Evolutionary conservation across 2,888 invertebrate species (phyloP), one percentile per base, ranked within the genome.

Genomic region (Brachynemurus nebulosus): DNA sequence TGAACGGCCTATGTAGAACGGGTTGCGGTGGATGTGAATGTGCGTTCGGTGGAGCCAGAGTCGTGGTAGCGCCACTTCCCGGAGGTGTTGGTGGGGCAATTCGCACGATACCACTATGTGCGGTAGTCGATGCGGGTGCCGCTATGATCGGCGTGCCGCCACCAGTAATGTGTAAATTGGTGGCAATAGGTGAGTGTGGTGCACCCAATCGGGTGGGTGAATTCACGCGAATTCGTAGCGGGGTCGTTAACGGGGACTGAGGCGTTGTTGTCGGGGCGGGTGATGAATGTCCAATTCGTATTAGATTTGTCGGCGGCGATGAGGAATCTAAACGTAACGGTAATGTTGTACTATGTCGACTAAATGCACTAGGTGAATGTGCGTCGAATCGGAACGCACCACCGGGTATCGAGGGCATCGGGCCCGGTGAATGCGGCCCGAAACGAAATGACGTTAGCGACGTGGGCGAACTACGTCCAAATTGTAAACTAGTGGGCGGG

Each of bases 391-490:
- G 12, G 14, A 25, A 37, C 5, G 12, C 33, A 53, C 64, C 64
- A 21, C 65, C 59, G 53, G 63, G 65, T 50, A 64, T 64, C 19
- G 62, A 51, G 1, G 66, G 65, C 65, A 65, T 65, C 3, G 66
- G 65, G 9, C 66, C 66, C 3, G 66, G 65, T 2, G 65, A 65
- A 51, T 65, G 66, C 6, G 65, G 60, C 4, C 65, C 65, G 49
- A 66, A 65, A 19, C 19, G 37, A 8, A 18, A 37, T n/a, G 37
- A 37, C 17, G 16, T 16, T 19, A 18, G n/a, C 17, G 18, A 17
- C 8, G 19, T n/a, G 2, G 37, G 37, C 6, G 18, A 18, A 17
- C 9, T 12, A n/a, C n/a, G 12, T 19, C 38, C 18, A 38, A 17
- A 20, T 19, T 20, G 12, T 2, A 18, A 20, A 4, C 12, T 12